Base-by-base conservation (phyloP, 2,888 invertebrate species). In the Tillus elongatus region DNA sequence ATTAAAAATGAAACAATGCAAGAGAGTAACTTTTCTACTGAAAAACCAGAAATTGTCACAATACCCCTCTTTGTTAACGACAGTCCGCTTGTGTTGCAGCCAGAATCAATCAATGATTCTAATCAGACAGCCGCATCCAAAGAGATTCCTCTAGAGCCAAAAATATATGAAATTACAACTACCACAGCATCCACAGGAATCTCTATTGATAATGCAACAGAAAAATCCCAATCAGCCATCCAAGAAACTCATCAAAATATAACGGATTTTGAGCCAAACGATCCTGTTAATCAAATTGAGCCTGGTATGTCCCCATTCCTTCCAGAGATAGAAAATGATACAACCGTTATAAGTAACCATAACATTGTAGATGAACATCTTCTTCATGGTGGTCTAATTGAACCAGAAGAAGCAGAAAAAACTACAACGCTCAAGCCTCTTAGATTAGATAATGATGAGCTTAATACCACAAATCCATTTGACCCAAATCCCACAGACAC, bases 251-350 rank as follows among this genome's bases (percentile, higher is more conserved):
- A 52, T 35, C 45, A 46, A 37, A 43, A 44, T 27, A 27, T 49
- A 4, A 30, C 44, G 11, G 13, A 36, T 6, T 36, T 16, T 33
- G 47, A 49, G 14, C 29, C 35, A 13, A 33, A 37, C 2, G 45
- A 47, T 16, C 32, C 39, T 33, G 36, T 39, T 4, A 42, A 36
- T 36, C 19, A 34, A 3, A 14, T 40, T 13, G 71, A 74, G 30
- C n/a, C n/a, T n/a, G 73, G 74, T 49, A 77, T 77, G 77, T 77
- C 76, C 41, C 79, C 79, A 3, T 79, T 79, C 53, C 61, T 80
- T 48, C 77, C 79, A 4, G 79, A 79, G 53, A 67, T 73, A 11
- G 77, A 77, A 57, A 77, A 77, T 51, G 75, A 73, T 47, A 70
- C 69, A 28, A 11, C 30, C 13, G 11, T 35, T 39, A n/a, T 27